Percentiles rank a stretch among this genome's conserved stretches.
These are phyloP conservation scores for Mesorhabditis sp. DNA, from an alignment of 2,888 invertebrate genomes.

Conservation along the genomic window DNA sequence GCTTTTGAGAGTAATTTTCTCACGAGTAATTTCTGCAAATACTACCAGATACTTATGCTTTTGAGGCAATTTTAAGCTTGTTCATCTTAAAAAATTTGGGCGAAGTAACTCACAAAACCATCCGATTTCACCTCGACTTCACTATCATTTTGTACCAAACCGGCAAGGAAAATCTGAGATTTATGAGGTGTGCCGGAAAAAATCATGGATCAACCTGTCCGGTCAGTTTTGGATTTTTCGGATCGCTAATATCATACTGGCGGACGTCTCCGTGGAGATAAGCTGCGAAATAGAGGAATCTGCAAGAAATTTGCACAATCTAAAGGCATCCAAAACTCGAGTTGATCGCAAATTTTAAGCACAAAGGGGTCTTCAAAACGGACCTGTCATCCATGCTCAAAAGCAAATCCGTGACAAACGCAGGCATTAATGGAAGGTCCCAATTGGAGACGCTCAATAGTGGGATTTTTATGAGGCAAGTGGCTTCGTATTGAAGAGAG, in stretches of 20 bases:
- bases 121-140: slow-evolving; percentile 67
- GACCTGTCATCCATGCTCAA: slow-evolving; percentile 91
- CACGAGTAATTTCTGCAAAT: no score
- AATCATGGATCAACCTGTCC: slow-evolving; percentile 66
- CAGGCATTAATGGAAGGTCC: slow-evolving; percentile 71
- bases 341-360: no score
- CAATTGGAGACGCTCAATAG: slow-evolving; percentile 63
- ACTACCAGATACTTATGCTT: no score
- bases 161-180: slow-evolving; percentile 72
- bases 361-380: no score
- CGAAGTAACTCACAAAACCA: no score
- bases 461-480: no score
- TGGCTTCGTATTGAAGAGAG: no score
- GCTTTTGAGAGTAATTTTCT: no score
- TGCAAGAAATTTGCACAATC: slow-evolving; percentile 62
- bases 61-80: no score
- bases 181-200: slow-evolving; percentile 7
- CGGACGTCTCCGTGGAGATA: slow-evolving; percentile 90
- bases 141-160: slow-evolving; percentile 72
- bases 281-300: slow-evolving; percentile 74
- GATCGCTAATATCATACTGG: slow-evolving; percentile 86
- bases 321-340: no score
- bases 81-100: no score
- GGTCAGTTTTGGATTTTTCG: slow-evolving; percentile 73
- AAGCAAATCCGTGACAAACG: slow-evolving; percentile 86